Percentiles rank a stretch among this genome's conserved stretches.
These are phyloP conservation scores for Podargus strigoides DNA, from an alignment of 2,797 vertebrate species.

Conservation along the genomic window DNA sequence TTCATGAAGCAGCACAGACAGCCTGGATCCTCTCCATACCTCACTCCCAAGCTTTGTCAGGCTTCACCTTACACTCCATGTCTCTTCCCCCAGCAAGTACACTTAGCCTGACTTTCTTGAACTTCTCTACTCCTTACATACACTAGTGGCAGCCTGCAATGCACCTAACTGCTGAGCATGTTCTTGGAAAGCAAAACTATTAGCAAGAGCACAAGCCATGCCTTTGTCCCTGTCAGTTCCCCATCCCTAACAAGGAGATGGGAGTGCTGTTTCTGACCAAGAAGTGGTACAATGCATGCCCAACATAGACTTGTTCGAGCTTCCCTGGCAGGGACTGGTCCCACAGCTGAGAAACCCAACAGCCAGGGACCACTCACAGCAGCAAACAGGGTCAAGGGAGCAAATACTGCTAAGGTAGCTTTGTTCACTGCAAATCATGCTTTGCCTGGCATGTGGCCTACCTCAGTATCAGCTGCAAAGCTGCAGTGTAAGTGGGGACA, in stretches of 20 bases:
- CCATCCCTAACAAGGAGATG: background rate
- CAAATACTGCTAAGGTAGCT: background rate
- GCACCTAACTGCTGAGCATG: rapidly evolving
- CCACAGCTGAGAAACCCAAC: background rate
- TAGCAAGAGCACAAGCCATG: background rate
- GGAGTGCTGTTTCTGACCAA: background rate
- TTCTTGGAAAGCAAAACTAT: background rate
- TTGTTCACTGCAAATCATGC: background rate
- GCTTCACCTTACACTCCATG: background rate
- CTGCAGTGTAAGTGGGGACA: background rate
- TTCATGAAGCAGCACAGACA: background rate
- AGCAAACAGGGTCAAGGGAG: background rate
- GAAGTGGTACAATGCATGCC: background rate
- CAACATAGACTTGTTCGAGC: background rate
- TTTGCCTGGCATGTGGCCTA: background rate
- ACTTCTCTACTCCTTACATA: background rate
- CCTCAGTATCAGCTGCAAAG: background rate
- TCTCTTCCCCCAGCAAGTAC: background rate
- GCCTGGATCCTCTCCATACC: background rate
- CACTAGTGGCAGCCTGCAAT: background rate
- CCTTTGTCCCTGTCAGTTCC: background rate
- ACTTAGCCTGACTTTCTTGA: background rate
- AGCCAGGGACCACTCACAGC: background rate
- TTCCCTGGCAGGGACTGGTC: background rate
- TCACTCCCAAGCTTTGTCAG: background rate